Evolutionary conservation across 2,113 vertebrate species (phyloP).

Genomic region (Urocitellus parryii): DNA sequence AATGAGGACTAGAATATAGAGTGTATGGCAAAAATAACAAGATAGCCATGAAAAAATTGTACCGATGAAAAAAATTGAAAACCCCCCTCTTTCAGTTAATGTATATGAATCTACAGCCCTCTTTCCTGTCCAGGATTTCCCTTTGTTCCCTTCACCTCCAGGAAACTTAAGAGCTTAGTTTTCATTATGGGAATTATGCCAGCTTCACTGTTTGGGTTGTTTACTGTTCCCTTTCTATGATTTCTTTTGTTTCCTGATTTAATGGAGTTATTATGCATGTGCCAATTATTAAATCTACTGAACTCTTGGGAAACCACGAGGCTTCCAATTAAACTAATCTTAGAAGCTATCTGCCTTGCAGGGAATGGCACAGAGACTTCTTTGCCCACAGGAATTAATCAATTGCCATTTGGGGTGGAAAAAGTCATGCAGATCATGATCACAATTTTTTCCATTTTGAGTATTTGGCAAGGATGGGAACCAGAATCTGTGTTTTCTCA

Average conservation of each 20-base stretch:
- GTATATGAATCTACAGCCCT: neutral
- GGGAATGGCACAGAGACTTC: neutral
- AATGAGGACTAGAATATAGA: neutral
- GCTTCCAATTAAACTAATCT: neutral
- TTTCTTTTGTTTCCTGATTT: neutral
- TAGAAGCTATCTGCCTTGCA: neutral
- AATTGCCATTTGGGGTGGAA: neutral
- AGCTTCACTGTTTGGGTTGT: neutral
- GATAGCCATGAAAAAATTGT: neutral
- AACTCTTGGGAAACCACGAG: neutral
- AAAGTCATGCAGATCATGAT: neutral
- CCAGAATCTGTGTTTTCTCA: neutral
- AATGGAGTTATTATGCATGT: neutral
- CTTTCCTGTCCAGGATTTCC: neutral
- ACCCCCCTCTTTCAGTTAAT: neutral
- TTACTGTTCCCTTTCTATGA: neutral
- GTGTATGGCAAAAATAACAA: neutral
- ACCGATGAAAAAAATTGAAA: neutral
- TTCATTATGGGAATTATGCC: neutral
- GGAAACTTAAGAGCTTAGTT: neutral
- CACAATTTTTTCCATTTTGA: neutral
- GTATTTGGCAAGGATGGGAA: neutral
- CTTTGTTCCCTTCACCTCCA: neutral
- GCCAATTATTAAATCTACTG: neutral
- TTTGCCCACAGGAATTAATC: slow-evolving; percentile 27